Percentiles rank a stretch among this genome's conserved stretches.
Conservation (phyloP, 64 coral and sea anemone species). For the Porites australiensis region DNA sequence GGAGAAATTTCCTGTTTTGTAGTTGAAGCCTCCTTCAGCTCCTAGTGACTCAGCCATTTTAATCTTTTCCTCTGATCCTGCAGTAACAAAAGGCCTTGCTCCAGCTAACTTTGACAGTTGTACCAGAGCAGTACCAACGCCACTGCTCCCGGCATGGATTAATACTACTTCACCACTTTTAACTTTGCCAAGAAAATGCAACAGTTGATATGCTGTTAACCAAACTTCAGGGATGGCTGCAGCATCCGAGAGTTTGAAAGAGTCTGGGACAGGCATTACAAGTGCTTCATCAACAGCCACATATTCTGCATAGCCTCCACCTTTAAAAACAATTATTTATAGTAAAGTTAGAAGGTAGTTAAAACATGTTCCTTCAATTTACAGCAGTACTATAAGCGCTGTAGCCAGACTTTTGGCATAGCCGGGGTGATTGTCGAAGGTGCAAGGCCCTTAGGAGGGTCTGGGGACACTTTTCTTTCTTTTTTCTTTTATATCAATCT, state of each 20-base stretch:
- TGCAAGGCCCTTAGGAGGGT: no score
- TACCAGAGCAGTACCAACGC: constrained; percentile 88
- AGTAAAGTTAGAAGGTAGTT: no score
- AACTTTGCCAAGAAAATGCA: constrained; percentile 76
- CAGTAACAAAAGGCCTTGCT: constrained; percentile 76
- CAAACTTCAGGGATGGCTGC: constrained; percentile 96
- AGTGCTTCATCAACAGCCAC: constrained; percentile 82
- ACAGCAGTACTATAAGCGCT: no score
- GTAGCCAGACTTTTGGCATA: no score
- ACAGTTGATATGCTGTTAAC: constrained; percentile 93
- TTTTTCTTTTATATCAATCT: no score
- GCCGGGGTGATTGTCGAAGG: no score
- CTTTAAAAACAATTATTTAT: constrained; percentile 6
- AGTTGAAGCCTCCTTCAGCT: constrained; percentile 83
- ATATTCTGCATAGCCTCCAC: constrained; percentile 98
- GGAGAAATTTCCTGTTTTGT: constrained; percentile 87
- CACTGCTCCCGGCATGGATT: constrained; percentile 94
- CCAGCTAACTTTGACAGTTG: constrained; percentile 80
- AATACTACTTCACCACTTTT: constrained; percentile 74
- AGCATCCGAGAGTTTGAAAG: constrained; percentile 65
- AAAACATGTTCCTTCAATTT: no score
- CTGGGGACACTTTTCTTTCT: no score
- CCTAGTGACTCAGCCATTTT: constrained; percentile 73
- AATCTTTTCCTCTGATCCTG: constrained; percentile 88
- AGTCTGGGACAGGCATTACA: constrained; percentile 75